Percentiles rank a stretch among this genome's conserved stretches.
phyloP scores from a whole-genome alignment of 2,888 invertebrate species.

The Pammene aurita region DNA sequence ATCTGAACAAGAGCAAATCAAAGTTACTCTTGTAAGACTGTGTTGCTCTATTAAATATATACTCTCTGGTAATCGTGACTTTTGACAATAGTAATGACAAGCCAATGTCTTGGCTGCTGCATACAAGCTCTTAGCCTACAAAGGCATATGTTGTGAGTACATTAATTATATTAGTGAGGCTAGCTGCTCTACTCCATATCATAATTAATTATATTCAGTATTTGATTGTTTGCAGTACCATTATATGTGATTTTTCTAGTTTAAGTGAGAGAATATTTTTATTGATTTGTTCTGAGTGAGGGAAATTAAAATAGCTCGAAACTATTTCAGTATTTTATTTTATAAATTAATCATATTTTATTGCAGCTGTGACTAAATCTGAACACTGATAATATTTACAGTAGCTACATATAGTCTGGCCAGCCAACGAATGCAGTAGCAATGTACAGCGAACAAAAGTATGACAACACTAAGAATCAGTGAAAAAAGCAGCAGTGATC shows the following conservation, averaged over 20 bases:
- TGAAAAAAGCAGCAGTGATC: no score
- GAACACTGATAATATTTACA: constrained; percentile 24
- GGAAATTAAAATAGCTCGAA: constrained; percentile 76
- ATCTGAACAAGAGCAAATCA: no score
- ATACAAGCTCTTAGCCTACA: neutral
- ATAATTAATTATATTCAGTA: constrained; percentile 62
- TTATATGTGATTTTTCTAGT: constrained; percentile 74
- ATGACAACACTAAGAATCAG: no score
- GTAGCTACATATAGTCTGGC: no score
- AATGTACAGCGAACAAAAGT: no score
- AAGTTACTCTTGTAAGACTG: no score
- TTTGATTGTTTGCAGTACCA: constrained; percentile 67
- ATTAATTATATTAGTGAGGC: constrained; percentile 63
- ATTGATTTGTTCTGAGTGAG: constrained; percentile 74
- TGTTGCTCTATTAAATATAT: no score
- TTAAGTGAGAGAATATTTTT: constrained; percentile 79
- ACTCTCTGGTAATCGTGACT: no score
- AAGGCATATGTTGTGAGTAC: constrained; percentile 10
- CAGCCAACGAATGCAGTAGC: no score
- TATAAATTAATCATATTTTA: constrained; percentile 49
- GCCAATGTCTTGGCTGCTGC: neutral
- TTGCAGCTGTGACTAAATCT: constrained; percentile 12
- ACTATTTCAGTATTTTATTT: constrained; percentile 54
- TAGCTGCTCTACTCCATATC: constrained; percentile 67
- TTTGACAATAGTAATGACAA: constrained; percentile 5